These are phyloP conservation scores for Mylabris sibirica DNA, from an alignment of 2,888 invertebrate genomes.

Conservation along the genomic window DNA sequence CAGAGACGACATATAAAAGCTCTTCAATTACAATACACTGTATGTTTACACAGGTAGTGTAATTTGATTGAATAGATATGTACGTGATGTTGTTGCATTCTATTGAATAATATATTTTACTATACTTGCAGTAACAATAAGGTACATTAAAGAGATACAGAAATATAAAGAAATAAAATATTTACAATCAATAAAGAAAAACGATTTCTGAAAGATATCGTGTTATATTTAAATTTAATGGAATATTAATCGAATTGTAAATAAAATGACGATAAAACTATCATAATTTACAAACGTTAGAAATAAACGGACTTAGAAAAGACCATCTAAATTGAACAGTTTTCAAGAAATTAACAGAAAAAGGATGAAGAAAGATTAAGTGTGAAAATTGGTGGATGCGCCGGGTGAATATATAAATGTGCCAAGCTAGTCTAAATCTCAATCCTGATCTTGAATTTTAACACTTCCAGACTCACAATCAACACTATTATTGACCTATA, in stretches of 20 bases:
- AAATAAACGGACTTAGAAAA: no score
- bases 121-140: background rate
- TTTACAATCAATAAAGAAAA: background rate
- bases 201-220: background rate
- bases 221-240: no score
- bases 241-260: no score
- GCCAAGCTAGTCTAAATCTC: background rate
- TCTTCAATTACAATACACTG: slow-evolving; percentile 10
- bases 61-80: slow-evolving; percentile 7
- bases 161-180: background rate
- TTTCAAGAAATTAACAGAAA: background rate
- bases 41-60: background rate
- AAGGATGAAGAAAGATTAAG: no score
- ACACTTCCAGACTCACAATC: no score
- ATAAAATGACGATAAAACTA: no score
- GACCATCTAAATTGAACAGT: background rate
- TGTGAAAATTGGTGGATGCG: background rate
- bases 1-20: slow-evolving; percentile 7
- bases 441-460: no score
- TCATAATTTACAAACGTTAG: no score
- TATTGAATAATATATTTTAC: background rate
- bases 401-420: background rate
- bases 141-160: background rate
- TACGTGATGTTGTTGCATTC: slow-evolving; percentile 1
- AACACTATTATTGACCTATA: no score